Evolutionary conservation across 2,113 vertebrate species (phyloP).

Genomic region (Malurus cyaneus): DNA sequence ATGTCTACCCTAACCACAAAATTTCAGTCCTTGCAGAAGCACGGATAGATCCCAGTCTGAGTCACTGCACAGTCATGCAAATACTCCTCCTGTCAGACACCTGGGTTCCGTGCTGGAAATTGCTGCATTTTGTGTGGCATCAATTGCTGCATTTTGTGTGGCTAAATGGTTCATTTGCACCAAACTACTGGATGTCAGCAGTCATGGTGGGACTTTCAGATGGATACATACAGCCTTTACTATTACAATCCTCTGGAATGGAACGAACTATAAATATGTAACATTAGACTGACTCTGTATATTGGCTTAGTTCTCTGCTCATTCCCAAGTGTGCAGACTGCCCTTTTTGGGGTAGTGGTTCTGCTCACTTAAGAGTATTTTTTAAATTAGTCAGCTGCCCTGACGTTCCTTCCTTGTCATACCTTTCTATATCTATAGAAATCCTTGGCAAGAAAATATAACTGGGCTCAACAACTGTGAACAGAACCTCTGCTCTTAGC

Average conservation of each 20-base stretch:
- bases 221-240: neutral
- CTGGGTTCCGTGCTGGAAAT: neutral
- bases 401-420: neutral
- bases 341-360: neutral
- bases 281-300: neutral
- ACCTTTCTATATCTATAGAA: neutral
- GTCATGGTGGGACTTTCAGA: neutral
- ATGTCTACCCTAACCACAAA: neutral
- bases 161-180: neutral
- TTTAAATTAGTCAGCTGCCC: neutral
- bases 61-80: neutral
- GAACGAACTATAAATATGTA: neutral
- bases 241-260: neutral
- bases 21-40: neutral
- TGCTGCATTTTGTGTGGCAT: too few relatives aligned
- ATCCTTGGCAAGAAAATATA: neutral
- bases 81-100: neutral
- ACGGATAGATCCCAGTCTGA: neutral
- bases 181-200: neutral
- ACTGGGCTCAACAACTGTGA: neutral
- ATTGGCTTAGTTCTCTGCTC: neutral
- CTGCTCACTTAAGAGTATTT: neutral
- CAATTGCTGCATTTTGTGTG: neutral
- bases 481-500: neutral
- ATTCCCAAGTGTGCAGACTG: neutral